These are phyloP conservation scores for Lacerta viridis DNA, from an alignment of 2,797 vertebrate genomes.

Conservation along the genomic window DNA sequence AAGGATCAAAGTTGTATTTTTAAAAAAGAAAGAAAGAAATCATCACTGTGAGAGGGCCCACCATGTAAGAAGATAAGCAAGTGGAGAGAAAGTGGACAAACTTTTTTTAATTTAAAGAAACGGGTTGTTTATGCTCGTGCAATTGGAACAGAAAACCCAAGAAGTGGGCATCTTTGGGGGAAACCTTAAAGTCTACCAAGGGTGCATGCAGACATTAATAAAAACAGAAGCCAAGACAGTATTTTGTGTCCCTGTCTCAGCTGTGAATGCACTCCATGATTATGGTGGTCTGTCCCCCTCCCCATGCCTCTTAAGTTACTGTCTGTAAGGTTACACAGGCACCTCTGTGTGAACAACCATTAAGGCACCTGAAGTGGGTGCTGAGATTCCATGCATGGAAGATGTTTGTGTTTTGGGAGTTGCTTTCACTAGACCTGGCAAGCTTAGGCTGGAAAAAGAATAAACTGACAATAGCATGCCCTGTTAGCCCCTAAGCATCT, in stretches of 20 bases:
- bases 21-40: too few relatives aligned
- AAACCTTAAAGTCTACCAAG: neutral
- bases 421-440: neutral
- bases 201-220: neutral
- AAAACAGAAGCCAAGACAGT: neutral
- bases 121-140: too few relatives aligned
- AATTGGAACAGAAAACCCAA: too few relatives aligned
- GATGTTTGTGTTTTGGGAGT: neutral
- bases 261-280: neutral
- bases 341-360: neutral
- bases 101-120: too few relatives aligned
- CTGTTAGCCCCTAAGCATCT: constrained; percentile 33
- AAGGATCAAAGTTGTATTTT: neutral
- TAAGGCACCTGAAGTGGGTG: neutral
- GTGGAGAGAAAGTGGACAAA: neutral
- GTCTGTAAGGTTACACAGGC: neutral
- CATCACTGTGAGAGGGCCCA: neutral
- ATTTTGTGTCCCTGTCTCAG: neutral
- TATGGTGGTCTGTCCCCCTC: neutral
- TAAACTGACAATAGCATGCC: constrained; percentile 40
- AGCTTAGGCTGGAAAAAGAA: constrained; percentile 2
- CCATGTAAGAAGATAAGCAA: neutral
- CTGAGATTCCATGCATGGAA: constrained; percentile 35
- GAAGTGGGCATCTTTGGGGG: too few relatives aligned
- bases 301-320: neutral